Evolutionary conservation across 2,888 invertebrate genomes (phyloP).

Genomic region (Teleiodes luculella): DNA sequence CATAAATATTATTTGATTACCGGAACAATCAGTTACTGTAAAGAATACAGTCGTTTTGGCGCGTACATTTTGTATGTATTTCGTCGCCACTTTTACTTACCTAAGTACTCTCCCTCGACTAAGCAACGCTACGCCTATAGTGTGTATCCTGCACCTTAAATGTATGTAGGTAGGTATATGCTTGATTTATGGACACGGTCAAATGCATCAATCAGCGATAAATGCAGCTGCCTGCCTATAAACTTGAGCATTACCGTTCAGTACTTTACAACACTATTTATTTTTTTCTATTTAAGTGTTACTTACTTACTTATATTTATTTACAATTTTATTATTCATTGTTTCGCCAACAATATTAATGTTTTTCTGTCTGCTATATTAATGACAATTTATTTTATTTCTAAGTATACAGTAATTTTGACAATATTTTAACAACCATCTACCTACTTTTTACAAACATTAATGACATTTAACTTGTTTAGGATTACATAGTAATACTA

Average conservation of each 20-base stretch:
- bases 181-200: slow-evolving; percentile 7
- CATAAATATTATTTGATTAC: too few relatives aligned
- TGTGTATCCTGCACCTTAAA: too few relatives aligned
- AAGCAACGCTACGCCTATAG: too few relatives aligned
- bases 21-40: too few relatives aligned
- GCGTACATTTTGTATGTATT: too few relatives aligned
- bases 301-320: too few relatives aligned
- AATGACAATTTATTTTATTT: not conserved
- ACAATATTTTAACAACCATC: not conserved
- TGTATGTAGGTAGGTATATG: too few relatives aligned
- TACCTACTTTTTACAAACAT: not conserved
- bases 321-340: not conserved
- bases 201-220: slow-evolving; percentile 9
- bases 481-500: slow-evolving; percentile 6
- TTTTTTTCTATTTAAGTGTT: too few relatives aligned
- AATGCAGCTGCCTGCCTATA: slow-evolving; percentile 3
- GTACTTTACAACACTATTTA: not conserved
- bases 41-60: too few relatives aligned
- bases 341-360: not conserved
- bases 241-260: not conserved
- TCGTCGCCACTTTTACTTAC: too few relatives aligned
- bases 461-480: slow-evolving; percentile 2
- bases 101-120: too few relatives aligned
- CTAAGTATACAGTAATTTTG: not conserved
- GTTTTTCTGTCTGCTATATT: not conserved